phyloP scores from a whole-genome alignment of 2,888 invertebrate genomes.

The Agriopis marginaria region DNA sequence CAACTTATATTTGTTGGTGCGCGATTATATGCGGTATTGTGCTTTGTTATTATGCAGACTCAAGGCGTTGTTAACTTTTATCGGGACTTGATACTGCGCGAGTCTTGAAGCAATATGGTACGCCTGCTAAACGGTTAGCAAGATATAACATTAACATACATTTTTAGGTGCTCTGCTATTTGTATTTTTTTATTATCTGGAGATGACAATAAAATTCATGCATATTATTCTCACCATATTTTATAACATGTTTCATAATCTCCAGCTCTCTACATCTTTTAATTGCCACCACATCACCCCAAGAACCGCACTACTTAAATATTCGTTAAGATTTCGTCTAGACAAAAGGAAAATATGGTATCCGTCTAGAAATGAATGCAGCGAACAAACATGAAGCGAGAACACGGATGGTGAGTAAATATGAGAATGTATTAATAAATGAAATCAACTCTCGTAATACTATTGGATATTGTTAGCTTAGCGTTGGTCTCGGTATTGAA shows the following conservation, averaged over 20 bases:
- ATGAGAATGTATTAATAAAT: constrained; percentile 80
- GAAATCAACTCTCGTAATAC: constrained; percentile 81
- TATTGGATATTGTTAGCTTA: constrained; percentile 57
- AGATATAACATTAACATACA: not conserved
- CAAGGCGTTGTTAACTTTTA: constrained; percentile 34
- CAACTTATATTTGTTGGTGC: constrained; percentile 72
- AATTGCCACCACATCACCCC: constrained; percentile 46
- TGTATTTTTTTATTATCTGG: too few relatives aligned
- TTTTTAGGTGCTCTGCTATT: too few relatives aligned
- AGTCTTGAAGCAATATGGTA: constrained; percentile 3
- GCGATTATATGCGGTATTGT: constrained; percentile 51
- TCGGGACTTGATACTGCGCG: constrained; percentile 15
- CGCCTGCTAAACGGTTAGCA: not conserved
- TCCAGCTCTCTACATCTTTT: constrained; percentile 7
- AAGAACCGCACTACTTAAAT: constrained; percentile 71
- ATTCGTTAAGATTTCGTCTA: constrained; percentile 85
- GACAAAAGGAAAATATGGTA: constrained; percentile 85
- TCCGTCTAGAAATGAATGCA: constrained; percentile 76
- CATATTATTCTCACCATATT: not conserved
- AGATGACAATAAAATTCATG: not conserved
- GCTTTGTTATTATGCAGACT: constrained; percentile 48
- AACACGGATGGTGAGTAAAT: constrained; percentile 64
- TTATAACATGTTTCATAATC: not conserved
- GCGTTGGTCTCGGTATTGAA: constrained; percentile 37
- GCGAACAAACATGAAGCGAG: constrained; percentile 75